Base-by-base conservation (phyloP, 2,113 vertebrate genomes). In the Ondatra zibethicus region DNA sequence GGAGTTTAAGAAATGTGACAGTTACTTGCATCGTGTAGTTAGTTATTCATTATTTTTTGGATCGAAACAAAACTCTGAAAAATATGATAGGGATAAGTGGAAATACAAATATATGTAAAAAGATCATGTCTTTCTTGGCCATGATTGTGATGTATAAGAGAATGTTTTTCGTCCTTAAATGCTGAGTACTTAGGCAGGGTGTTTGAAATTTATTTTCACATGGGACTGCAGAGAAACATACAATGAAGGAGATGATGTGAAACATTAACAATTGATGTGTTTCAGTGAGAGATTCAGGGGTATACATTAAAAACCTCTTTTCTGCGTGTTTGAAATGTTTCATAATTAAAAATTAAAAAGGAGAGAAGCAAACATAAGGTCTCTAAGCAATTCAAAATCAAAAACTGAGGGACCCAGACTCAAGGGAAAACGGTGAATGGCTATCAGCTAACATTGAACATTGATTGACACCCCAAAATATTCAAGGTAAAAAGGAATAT, bases 171-270 rank as follows among this genome's bases (percentile, higher is more conserved):
- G 75, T 52, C 78, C 33, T 17, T 86, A 39, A 3, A 39, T 72
- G 36, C 47, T 82, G 81, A 92, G 65, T 85, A 52, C 89, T 84
- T 86, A 78, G 45, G 42, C 29, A 68, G 65, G 89, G 94, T 94
- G 27, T 86, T 93, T 91, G 23, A 88, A 91, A 89, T 36, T 89
- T 58, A 89, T n/a, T 95, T 92, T 91, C 19, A 91, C 42, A 66
- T 87, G 50, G 52, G 58, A 93, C 75, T 90, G 4, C 21, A 82
- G 89, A 84, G 42, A 42, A 86, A 85, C 50, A 65, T 50, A 0
- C 84, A 89, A 3, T 47, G 65, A 73, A 68, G 80, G 55, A 75
- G 66, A 70, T 33, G 16, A 55, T 21, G 72, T 90, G 29, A 91
- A 45, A 85, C 52, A 33, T 80, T 81, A 80, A 50, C 13, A 66